Conservation (phyloP, 2,888 invertebrate genomes). For the Diarsia brunnea region DNA sequence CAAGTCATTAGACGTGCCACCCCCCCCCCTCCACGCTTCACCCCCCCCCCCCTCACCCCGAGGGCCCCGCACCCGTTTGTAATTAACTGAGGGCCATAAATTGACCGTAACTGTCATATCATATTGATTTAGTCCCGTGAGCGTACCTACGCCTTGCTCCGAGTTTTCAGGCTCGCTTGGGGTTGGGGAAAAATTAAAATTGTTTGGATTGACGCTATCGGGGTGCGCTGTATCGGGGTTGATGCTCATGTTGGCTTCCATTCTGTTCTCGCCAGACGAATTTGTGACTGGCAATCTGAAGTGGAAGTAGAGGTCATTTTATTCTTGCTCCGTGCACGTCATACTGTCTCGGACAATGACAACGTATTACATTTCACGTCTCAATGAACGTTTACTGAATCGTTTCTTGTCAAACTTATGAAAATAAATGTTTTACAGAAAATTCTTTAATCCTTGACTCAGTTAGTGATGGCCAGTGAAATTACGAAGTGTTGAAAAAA, state of each 20-base stretch:
- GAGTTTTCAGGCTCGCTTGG: slow-evolving; percentile 74
- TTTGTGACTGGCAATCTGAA: neutral
- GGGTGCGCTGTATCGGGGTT: slow-evolving; percentile 67
- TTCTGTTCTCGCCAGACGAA: slow-evolving; percentile 11
- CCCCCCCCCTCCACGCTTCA: slow-evolving; percentile 57
- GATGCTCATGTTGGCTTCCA: slow-evolving; percentile 36
- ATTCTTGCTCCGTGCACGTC: slow-evolving; percentile 12
- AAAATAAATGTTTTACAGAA: slow-evolving; percentile 18
- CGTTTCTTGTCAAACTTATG: neutral
- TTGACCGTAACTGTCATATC: slow-evolving; percentile 91
- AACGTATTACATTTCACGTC: slow-evolving; percentile 23
- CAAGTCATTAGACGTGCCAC: slow-evolving; percentile 87
- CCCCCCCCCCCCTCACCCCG: slow-evolving; percentile 66
- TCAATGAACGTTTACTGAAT: slow-evolving; percentile 25
- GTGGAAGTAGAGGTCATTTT: slow-evolving; percentile 18
- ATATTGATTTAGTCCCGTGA: slow-evolving; percentile 90
- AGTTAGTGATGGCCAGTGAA: slow-evolving; percentile 30
- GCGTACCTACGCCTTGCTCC: slow-evolving; percentile 75
- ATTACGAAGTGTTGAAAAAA: slow-evolving; percentile 42
- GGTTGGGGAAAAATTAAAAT: slow-evolving; percentile 79
- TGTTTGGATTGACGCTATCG: slow-evolving; percentile 79
- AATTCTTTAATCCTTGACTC: slow-evolving; percentile 43
- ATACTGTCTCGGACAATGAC: slow-evolving; percentile 9
- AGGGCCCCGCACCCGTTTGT: slow-evolving; percentile 84
- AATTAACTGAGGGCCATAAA: slow-evolving; percentile 91